Evolutionary conservation across 2,888 invertebrate species (phyloP).

Genomic region (Melanotus villosus): DNA sequence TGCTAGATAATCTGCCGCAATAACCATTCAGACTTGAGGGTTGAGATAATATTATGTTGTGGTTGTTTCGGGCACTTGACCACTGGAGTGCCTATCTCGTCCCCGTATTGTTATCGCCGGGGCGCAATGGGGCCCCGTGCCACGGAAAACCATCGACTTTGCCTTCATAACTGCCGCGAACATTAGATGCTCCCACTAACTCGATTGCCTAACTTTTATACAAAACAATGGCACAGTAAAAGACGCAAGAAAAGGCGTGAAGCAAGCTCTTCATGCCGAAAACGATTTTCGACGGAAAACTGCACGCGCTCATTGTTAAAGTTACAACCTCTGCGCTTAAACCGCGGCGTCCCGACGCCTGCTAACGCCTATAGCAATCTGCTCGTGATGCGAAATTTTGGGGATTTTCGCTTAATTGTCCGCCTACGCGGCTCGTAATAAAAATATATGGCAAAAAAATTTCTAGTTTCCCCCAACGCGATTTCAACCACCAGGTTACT

Average conservation of each 20-base stretch:
- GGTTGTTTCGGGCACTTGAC: constrained; percentile 54
- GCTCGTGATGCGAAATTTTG: constrained; percentile 20
- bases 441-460: constrained; percentile 15
- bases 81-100: constrained; percentile 46
- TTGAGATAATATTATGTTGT: constrained; percentile 50
- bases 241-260: constrained; percentile 15
- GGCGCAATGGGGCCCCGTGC: constrained; percentile 19
- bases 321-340: constrained; percentile 25
- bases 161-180: constrained; percentile 21
- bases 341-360: constrained; percentile 8
- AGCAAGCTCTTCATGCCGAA: not conserved
- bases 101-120: constrained; percentile 45
- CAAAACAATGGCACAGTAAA: constrained; percentile 12
- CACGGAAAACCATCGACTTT: constrained; percentile 28
- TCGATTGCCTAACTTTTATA: constrained; percentile 8
- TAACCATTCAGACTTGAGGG: constrained; percentile 51
- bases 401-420: constrained; percentile 24
- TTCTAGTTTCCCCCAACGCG: constrained; percentile 1
- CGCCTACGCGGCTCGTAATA: constrained; percentile 4
- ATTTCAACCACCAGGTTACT: not conserved
- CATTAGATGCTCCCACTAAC: constrained; percentile 19
- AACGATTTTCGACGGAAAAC: constrained; percentile 4
- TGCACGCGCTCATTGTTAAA: constrained; percentile 20
- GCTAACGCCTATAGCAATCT: constrained; percentile 24
- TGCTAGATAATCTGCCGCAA: constrained; percentile 50